Evolutionary conservation across 2,113 vertebrate species (phyloP), one percentile per base, ranked within the genome.

Genomic region (Dicerorhinus sumatrensis): DNA sequence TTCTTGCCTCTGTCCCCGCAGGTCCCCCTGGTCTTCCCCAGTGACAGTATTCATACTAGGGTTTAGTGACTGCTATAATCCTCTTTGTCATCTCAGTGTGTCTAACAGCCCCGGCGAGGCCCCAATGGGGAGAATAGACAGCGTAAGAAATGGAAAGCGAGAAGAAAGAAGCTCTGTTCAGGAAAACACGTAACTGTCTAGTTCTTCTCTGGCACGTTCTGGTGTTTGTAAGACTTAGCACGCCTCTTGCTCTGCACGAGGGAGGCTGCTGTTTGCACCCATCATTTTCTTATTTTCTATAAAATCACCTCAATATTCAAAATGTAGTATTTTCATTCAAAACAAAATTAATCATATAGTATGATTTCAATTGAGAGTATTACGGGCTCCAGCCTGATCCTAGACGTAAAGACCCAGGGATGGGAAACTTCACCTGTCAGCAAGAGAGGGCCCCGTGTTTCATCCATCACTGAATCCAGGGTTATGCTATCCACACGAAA

Each of bases 241-340:
- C 18, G 76, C 39, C 4, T 2, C 23, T 42, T 79, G n/a, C n/a
- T 85, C 25, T 16, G 23, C 18, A 2, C 0, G 6, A 25, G 29
- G 60, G 67, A 48, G 6, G 42, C 29, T 46, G 73, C 36, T 60
- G 6, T n/a, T 51, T 54, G 9, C 14, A 16, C 3, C 21, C 79
- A 51, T 39, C 39, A 14, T 51, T 82, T 81, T n/a, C 80, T 54
- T 51, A 21, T n/a, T 8, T 29, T 79, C 48, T 58, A 9, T n/a
- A 56, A 95, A 97, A 96, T 51, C 1, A 17, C 70, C 75, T 88
- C 75, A 27, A 27, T 42, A 36, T 42, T 75, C 65, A 77, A 25
- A 82, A 54, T 36, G 5, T 46, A 67, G 8, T 70, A 51, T 69
- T 92, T 92, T 51, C 13, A 67, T 73, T 42, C 42, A 46, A 54